Evolutionary conservation across 2,797 vertebrate genomes (phyloP), one percentile per base, ranked within the genome.

Genomic region (Myripristis jacobus): DNA sequence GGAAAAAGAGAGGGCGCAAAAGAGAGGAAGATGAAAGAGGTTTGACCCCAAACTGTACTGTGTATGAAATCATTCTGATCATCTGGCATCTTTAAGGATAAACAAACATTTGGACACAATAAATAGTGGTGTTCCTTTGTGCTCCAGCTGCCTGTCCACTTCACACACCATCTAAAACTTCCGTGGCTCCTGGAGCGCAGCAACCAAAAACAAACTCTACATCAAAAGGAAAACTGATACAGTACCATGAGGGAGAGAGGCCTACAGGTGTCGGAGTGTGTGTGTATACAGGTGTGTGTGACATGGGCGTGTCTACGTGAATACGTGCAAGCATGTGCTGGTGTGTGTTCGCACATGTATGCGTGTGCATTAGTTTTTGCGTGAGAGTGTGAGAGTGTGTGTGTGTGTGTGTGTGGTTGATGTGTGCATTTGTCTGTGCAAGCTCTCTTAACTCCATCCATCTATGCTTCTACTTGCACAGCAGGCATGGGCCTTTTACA

Each of bases 211-310:
- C 88, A 69, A 81, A 75, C 79, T 50, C 31, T 2, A 52, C 86
- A 86, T 86, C 82, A 89, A 84, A 85, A 34, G 24, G 82, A 58
- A 84, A 86, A 83, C 62, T 18, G 82, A 90, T 85, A 84, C 83
- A 75, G 79, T 82, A 77, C 56, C 59, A 63, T 2, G 21, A 15
- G 18, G 27, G 43, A 48, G 46, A 46, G 59, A 70, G 55, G 43
- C 36, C 66, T 66, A 75, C 86, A 88, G 87, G 89, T 90, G 82
- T 74, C 34, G 66, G 38, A 43, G 54, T 75, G 70, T 53, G 73
- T 53, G 70, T 53, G 69, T 31, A 41, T 12, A 41, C 38, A 41
- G 38, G 11, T 51, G 57, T 75, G 12, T 57, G 36, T 52, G 47
- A 38, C 36, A 38, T 38, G 36, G 36, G 10, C 12, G 89, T 90